Base-by-base conservation (phyloP, 2,888 invertebrate genomes). In the Plebejus argus region DNA sequence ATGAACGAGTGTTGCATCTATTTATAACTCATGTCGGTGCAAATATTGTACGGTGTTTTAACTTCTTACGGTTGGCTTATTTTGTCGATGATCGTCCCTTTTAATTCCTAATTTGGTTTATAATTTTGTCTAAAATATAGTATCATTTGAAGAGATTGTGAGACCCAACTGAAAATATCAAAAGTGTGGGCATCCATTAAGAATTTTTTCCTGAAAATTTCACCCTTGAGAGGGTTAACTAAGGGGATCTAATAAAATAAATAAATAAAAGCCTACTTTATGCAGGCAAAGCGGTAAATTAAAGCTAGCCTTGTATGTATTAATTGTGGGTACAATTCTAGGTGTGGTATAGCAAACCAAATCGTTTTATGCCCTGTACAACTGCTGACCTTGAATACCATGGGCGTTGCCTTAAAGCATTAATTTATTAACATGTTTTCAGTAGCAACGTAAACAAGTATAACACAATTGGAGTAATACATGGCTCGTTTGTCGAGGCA, bases 301-400 rank as follows among this genome's bases (percentile, higher is more conserved):
- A 53, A 18, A 53, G 53, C 18, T 18, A 53, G 18, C 28, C 15
- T 66, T 28, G 28, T 28, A 28, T 28, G 28, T 28, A 28, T 28
- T 15, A 28, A 66, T 66, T 23, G 15, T 53, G 18, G 53, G 18
- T 53, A 18, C 61, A 66, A 15, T 10, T 89, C 89, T 90, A 88
- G 91, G 90, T 91, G 92, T 90, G 90, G 28, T 89, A 88, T 90
- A 88, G 88, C 88, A 88, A 88, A 87, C 85, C 85, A 88, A 88
- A 87, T 85, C 86, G 77, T 53, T 79, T 77, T 72, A 82, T 85
- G 84, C 85, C 86, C 86, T 86, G 85, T 83, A 84, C 86, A 85
- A 82, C 80, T 6, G 80, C 61, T 81, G 86, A 84, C 89, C 90
- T 89, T 88, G 88, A 82, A 79, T 72, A 78, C 39, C 74, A 72